phyloP scores from a whole-genome alignment of 2,113 vertebrate genomes.

The Bambusicola thoracicus region DNA sequence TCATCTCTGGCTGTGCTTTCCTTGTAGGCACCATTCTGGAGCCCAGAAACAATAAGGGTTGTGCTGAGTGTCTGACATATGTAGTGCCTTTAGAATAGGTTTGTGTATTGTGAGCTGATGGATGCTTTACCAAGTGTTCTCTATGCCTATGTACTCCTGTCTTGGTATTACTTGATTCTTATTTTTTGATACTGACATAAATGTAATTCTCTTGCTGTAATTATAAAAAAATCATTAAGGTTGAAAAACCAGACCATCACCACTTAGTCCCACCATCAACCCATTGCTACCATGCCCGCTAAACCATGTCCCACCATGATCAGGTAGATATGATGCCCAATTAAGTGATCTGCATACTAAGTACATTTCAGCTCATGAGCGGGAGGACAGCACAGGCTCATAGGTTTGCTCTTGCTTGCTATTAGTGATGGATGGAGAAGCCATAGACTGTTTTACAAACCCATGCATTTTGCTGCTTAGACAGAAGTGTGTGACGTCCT shows the following conservation, averaged over 20 bases:
- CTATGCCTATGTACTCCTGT: neutral
- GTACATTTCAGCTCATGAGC: neutral
- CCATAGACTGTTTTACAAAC: rapidly evolving
- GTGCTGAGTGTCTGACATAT: rapidly evolving
- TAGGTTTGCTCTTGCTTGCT: neutral
- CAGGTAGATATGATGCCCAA: neutral
- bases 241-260: no score
- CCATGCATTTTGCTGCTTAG: neutral
- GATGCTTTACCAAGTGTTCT: rapidly evolving
- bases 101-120: rapidly evolving
- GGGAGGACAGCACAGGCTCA: neutral
- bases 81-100: rapidly evolving
- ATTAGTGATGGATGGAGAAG: neutral
- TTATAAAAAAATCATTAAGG: neutral
- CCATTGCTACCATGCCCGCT: no score
- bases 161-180: rapidly evolving
- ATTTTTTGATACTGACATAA: neutral
- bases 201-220: neutral
- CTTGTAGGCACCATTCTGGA: rapidly evolving
- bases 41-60: rapidly evolving
- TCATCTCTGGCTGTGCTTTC: neutral
- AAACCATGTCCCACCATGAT: neutral
- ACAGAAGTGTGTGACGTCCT: neutral
- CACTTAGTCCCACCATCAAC: no score
- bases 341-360: neutral